Evolutionary conservation across 1,140 invertebrate genomes (phyloP), one percentile per base, ranked within the genome.

Genomic region (Ganaspis sp.): DNA sequence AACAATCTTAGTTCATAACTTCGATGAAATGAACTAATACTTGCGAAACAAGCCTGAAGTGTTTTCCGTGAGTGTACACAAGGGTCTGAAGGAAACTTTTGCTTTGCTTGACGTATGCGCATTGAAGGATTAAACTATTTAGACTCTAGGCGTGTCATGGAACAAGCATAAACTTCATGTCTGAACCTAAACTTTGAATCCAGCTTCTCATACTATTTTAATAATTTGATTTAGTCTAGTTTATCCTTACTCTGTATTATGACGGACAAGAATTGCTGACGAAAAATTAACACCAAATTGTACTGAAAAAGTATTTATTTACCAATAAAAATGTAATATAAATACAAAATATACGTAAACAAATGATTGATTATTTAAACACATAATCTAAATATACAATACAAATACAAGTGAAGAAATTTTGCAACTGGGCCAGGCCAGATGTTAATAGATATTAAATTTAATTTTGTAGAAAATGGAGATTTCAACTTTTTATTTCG

Each of bases 41-140:
- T 64, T 64, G 21, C 29, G 58, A n/a, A 34, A 64, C 58, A 29
- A 64, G 11, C 9, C 23, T 64, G 12, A 8, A 64, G 58, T 64
- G 45, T 64, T 64, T 26, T 29, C 11, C 23, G 58, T 64, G n/a
- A 64, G 26, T 29, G 58, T 64, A 64, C 23, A 64, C 58, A 64
- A 64, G 23, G 23, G 23, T 29, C 26, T 64, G 58, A 64, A 26
- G 15, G 12, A 34, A 64, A 64, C 58, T 64, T 64, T 29, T 64
- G 23, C 21, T 64, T 64, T 64, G 58, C 12, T 64, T 64, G 58
- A 29, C 26, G 58, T 34, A 64, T 64, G 26, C 58, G 58, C 58
- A 64, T 64, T 64, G 58, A 64, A 64, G 58, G 58, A 64, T 64
- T 64, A 64, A 64, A 29, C 58, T 64, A 64, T 34, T 64, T 64